phyloP scores from a whole-genome alignment of 2,113 vertebrate genomes.

The Petromus typicus region DNA sequence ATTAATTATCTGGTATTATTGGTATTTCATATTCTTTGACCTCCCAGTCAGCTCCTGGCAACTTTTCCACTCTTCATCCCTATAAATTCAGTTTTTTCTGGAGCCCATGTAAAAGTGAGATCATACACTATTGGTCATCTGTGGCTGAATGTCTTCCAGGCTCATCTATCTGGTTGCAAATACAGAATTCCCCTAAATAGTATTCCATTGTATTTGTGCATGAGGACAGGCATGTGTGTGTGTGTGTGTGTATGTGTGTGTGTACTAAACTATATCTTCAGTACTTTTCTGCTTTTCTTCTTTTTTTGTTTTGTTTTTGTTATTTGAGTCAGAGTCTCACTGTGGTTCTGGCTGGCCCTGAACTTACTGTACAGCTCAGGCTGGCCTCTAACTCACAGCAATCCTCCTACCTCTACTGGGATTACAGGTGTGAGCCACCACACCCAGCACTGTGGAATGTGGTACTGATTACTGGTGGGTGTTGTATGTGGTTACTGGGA shows the following conservation, averaged over 20 bases:
- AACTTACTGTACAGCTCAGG: too few species aligned
- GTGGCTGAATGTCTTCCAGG: not conserved
- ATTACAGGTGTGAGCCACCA: too few species aligned
- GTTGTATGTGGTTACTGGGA: not conserved
- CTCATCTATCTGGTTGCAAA: not conserved
- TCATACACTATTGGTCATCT: not conserved
- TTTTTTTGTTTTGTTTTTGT: too few species aligned
- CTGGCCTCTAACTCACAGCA: too few species aligned
- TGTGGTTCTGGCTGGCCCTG: too few species aligned
- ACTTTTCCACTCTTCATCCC: not conserved
- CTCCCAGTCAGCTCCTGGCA: not conserved
- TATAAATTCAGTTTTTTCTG: not conserved
- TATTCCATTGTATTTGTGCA: not conserved
- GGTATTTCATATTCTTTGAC: not conserved
- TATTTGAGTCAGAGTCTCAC: too few species aligned
- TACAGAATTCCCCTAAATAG: not conserved
- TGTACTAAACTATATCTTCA: too few species aligned
- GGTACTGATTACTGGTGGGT: too few species aligned
- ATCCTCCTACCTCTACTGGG: too few species aligned
- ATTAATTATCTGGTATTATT: not conserved
- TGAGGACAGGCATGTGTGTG: not conserved
- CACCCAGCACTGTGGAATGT: too few species aligned
- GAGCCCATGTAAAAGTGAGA: not conserved
- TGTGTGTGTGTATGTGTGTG: not conserved
- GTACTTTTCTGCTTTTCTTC: too few species aligned